Conservation (phyloP, 2,888 invertebrate genomes). For the Lomographa bimaculata region DNA sequence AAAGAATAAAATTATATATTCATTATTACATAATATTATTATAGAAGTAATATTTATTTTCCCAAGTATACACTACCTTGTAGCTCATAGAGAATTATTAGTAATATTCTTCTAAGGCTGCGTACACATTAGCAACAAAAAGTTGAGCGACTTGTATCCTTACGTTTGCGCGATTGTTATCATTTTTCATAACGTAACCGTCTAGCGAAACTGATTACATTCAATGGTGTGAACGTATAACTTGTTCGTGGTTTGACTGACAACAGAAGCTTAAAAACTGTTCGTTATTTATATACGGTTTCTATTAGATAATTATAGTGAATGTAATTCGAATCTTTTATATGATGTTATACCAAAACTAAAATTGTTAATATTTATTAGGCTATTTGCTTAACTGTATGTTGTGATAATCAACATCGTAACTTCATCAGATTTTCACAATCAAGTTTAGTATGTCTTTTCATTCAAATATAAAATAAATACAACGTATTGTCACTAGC, state of each 20-base stretch:
- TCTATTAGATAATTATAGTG: constrained; percentile 54
- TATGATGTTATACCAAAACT: constrained; percentile 63
- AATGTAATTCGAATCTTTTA: constrained; percentile 69
- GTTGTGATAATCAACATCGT: constrained; percentile 54
- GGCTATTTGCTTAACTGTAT: constrained; percentile 56
- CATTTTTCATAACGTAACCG: not conserved
- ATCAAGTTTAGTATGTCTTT: constrained; percentile 2
- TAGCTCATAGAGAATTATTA: constrained; percentile 5
- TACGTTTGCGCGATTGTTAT: not conserved
- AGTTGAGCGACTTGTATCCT: not conserved
- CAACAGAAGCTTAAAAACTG: constrained; percentile 44
- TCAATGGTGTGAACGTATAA: constrained; percentile 34
- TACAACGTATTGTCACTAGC: not conserved
- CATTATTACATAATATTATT: too few species aligned
- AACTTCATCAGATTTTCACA: constrained; percentile 20
- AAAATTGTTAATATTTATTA: constrained; percentile 46
- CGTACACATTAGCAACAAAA: constrained; percentile 1
- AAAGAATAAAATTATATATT: too few species aligned
- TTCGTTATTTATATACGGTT: constrained; percentile 41
- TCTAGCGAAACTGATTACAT: too few species aligned
- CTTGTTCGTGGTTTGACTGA: constrained; percentile 57
- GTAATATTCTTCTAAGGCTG: constrained; percentile 6
- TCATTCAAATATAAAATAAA: constrained; percentile 2
- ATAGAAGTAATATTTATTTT: too few species aligned
- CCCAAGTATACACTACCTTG: too few species aligned